Evolutionary conservation across 2,888 invertebrate genomes (phyloP).

Genomic region (Aricia artaxerxes): DNA sequence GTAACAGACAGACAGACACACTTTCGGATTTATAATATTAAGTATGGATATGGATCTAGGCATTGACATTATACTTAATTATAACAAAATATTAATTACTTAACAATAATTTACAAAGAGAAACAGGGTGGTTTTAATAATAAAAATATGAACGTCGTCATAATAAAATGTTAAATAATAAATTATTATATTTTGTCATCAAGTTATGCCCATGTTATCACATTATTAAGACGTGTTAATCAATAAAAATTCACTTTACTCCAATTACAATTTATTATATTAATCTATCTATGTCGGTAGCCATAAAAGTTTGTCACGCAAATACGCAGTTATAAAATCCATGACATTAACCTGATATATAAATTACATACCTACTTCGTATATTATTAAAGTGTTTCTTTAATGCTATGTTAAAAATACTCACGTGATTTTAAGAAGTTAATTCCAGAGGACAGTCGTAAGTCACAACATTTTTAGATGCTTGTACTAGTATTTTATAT

Average conservation of each 20-base stretch:
- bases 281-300: neutral
- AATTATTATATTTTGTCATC: neutral
- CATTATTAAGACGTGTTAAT: neutral
- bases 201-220: neutral
- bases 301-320: neutral
- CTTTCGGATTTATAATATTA: too few relatives aligned
- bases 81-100: too few relatives aligned
- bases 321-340: slow-evolving; percentile 5
- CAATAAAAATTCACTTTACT: neutral
- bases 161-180: neutral
- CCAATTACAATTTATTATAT: neutral
- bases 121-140: too few relatives aligned
- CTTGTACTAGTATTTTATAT: neutral
- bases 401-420: neutral
- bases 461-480: neutral
- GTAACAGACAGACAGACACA: too few relatives aligned
- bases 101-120: too few relatives aligned
- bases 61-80: too few relatives aligned
- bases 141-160: too few relatives aligned
- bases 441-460: neutral
- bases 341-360: neutral
- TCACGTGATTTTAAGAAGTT: slow-evolving; percentile 1
- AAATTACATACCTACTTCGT: neutral
- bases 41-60: too few relatives aligned
- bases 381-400: neutral